Percentiles rank a stretch among this genome's conserved stretches.
Evolutionary conservation across 2,113 vertebrate genomes (phyloP).

Genomic region (Syngnathus floridae): DNA sequence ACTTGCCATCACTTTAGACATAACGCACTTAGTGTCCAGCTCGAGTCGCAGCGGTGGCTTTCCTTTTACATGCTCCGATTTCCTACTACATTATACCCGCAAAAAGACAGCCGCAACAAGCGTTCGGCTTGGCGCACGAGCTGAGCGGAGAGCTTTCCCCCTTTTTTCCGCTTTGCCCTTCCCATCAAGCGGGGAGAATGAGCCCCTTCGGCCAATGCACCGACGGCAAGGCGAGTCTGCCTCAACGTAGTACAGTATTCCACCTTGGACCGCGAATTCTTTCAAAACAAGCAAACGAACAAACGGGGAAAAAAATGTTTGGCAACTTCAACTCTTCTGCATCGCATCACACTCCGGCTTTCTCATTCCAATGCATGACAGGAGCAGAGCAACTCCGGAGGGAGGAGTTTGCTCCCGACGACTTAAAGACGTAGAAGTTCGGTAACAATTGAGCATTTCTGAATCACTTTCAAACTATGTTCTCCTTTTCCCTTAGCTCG

Average conservation of each 20-base stretch:
- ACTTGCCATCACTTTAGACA: constrained; percentile 83
- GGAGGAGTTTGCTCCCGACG: constrained; percentile 56
- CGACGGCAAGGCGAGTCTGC: background rate
- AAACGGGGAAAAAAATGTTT: background rate
- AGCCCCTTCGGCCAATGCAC: constrained; percentile 8
- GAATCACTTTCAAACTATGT: background rate
- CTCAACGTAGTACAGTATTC: background rate
- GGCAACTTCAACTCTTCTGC: constrained; percentile 35
- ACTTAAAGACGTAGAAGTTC: constrained; percentile 63
- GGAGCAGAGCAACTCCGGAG: constrained; percentile 52
- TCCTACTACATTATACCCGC: constrained; percentile 34
- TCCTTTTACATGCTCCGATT: constrained; percentile 42
- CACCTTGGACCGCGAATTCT: background rate
- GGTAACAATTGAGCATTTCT: background rate
- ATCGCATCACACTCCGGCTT: constrained; percentile 24
- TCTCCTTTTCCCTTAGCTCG: no score
- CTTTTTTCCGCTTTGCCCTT: constrained; percentile 38
- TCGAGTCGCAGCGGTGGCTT: constrained; percentile 32
- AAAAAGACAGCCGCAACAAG: constrained; percentile 5
- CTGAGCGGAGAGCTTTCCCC: constrained; percentile 44
- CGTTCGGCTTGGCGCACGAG: constrained; percentile 32
- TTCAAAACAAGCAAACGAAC: background rate
- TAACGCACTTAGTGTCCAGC: constrained; percentile 68
- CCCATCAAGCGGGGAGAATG: constrained; percentile 49
- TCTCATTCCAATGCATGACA: constrained; percentile 57